Percentiles rank a stretch among this genome's conserved stretches.
These are phyloP conservation scores for Chromoteleia sp. DNA, from an alignment of 2,888 invertebrate species.

Conservation along the genomic window DNA sequence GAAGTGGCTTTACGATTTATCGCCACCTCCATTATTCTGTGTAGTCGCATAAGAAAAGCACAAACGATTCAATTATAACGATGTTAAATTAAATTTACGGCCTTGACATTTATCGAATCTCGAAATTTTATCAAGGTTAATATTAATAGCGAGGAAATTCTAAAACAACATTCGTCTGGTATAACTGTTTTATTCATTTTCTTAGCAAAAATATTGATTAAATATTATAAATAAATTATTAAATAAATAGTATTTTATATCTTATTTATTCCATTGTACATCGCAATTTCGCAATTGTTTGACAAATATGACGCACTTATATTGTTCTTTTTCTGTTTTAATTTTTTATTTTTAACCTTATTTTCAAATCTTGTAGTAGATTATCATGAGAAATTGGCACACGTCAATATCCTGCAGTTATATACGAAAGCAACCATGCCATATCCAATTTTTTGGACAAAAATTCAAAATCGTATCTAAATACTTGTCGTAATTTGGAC, in stretches of 20 bases:
- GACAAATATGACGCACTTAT: too few relatives aligned
- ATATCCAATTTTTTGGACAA: conserved; percentile 23
- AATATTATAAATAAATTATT: too few relatives aligned
- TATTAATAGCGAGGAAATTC: not conserved
- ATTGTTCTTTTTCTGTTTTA: too few relatives aligned
- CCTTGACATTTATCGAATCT: conserved; percentile 34
- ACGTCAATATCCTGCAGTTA: conserved; percentile 38
- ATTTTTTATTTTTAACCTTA: too few relatives aligned
- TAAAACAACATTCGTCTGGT: not conserved
- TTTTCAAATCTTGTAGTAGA: not conserved
- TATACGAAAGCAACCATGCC: not conserved
- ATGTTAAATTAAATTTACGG: conserved; percentile 48
- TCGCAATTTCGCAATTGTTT: too few relatives aligned
- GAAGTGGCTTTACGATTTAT: conserved; percentile 64
- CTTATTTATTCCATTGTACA: too few relatives aligned
- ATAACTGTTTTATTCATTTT: too few relatives aligned
- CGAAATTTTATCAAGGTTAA: conserved; percentile 17
- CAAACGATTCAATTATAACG: conserved; percentile 59
- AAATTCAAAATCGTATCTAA: conserved; percentile 51
- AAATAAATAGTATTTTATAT: too few relatives aligned
- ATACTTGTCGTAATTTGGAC: conserved; percentile 61
- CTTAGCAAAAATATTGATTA: too few relatives aligned
- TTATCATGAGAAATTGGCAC: conserved; percentile 35
- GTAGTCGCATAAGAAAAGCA: conserved; percentile 48
- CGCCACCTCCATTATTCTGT: conserved; percentile 57